Percentiles rank a stretch among this genome's conserved stretches.
Evolutionary conservation across 37 sponge, comb jelly and placozoan species (phyloP).

Genomic region (Agelas oroides): DNA sequence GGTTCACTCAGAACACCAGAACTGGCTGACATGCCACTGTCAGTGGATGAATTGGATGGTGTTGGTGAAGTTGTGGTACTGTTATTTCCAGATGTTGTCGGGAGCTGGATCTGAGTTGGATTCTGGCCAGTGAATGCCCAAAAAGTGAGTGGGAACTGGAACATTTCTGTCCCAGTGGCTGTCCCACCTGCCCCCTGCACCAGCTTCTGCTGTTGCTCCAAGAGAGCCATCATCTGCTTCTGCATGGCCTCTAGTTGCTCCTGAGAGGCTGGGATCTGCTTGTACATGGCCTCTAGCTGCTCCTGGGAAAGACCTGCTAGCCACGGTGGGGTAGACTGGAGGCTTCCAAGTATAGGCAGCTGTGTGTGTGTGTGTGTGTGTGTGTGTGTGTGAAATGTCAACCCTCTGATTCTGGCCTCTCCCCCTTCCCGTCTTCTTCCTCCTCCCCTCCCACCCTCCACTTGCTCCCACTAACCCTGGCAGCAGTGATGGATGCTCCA

Average conservation of each 20-base stretch:
- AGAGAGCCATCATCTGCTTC: conserved; percentile 49
- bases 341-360: not conserved
- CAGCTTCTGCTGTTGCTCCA: conserved; percentile 55
- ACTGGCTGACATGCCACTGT: conserved; percentile 44
- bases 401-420: no score
- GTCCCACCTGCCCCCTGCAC: not conserved
- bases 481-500: not conserved
- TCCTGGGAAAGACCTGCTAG: conserved; percentile 51
- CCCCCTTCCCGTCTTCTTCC: no score
- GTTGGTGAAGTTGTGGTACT: conserved; percentile 60
- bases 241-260: conserved; percentile 72
- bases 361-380: no score
- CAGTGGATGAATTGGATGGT: conserved; percentile 43
- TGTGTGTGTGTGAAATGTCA: no score
- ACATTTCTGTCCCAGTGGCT: conserved; percentile 4
- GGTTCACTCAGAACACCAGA: not conserved
- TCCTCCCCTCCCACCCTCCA: not conserved
- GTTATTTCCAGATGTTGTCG: not conserved
- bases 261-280: conserved; percentile 41
- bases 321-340: not conserved
- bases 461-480: not conserved
- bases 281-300: conserved; percentile 74
- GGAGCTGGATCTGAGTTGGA: conserved; percentile 3
- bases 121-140: not conserved
- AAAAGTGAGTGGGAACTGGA: conserved; percentile 23